Conservation (phyloP, 1,140 invertebrate genomes). For the Saccostrea echinata region DNA sequence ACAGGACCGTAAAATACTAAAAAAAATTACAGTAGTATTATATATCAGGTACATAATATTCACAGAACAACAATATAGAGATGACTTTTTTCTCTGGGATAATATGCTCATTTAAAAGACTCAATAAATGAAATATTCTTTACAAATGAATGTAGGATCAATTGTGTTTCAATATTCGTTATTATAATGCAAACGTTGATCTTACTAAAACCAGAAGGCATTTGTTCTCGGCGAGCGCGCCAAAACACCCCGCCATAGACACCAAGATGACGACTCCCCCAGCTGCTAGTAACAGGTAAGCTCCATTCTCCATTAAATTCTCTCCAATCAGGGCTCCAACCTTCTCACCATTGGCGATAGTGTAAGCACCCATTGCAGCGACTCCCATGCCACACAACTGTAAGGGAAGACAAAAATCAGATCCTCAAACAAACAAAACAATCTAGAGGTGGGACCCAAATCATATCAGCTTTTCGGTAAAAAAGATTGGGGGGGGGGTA, state of each 20-base stretch:
- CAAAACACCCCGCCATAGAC: constrained; percentile 39
- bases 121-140: too few species aligned
- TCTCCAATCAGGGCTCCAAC: constrained; percentile 19
- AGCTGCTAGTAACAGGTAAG: constrained; percentile 40
- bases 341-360: background rate
- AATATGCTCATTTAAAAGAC: too few species aligned
- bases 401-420: too few species aligned
- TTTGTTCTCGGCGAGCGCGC: constrained; percentile 25
- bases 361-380: constrained; percentile 21
- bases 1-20: background rate
- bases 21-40: background rate
- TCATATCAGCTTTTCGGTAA: background rate
- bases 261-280: constrained; percentile 35
- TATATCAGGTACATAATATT: too few species aligned
- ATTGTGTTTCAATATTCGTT: too few species aligned
- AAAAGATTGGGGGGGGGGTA: too few species aligned
- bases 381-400: constrained; percentile 42
- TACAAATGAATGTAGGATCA: too few species aligned
- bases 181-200: too few species aligned
- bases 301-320: constrained; percentile 15
- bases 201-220: constrained; percentile 12
- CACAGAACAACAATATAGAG: too few species aligned
- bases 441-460: too few species aligned
- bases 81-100: too few species aligned
- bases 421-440: too few species aligned